These are phyloP conservation scores for Heliconius hortense DNA, from an alignment of 2,888 invertebrate genomes.

Conservation along the genomic window DNA sequence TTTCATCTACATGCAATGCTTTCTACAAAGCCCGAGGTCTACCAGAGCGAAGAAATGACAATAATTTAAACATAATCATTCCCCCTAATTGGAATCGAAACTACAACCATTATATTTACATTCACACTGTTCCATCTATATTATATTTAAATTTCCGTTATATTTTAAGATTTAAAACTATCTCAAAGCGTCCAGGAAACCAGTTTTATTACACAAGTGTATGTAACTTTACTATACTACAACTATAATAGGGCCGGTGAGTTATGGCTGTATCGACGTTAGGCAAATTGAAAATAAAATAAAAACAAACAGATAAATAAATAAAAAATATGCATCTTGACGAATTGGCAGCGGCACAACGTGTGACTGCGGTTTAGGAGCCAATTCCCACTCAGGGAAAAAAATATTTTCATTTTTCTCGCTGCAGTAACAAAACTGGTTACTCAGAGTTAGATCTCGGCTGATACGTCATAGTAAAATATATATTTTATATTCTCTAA, in stretches of 20 bases:
- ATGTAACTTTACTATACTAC: conserved; percentile 3
- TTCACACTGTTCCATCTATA: background rate
- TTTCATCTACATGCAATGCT: no score
- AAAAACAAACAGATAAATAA: no score
- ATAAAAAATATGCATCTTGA: no score
- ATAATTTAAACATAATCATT: background rate
- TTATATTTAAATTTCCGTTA: conserved; percentile 9
- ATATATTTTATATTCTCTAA: no score
- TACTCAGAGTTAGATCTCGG: no score
- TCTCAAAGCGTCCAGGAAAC: conserved; percentile 4
- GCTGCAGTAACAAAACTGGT: no score
- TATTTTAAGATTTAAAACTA: background rate
- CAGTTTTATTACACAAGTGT: conserved; percentile 7
- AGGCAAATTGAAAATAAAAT: no score
- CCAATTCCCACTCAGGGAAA: no score
- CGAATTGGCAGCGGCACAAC: no score
- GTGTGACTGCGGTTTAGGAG: no score
- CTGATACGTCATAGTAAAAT: no score
- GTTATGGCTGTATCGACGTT: background rate
- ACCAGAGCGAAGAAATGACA: background rate
- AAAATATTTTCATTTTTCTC: no score
- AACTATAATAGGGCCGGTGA: background rate
- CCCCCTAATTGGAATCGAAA: background rate
- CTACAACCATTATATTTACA: background rate
- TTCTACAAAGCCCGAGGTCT: background rate